Percentiles rank a stretch among this genome's conserved stretches.
These are phyloP conservation scores for Melanotaenia boesemani DNA, from an alignment of 2,797 vertebrate genomes.

Conservation along the genomic window DNA sequence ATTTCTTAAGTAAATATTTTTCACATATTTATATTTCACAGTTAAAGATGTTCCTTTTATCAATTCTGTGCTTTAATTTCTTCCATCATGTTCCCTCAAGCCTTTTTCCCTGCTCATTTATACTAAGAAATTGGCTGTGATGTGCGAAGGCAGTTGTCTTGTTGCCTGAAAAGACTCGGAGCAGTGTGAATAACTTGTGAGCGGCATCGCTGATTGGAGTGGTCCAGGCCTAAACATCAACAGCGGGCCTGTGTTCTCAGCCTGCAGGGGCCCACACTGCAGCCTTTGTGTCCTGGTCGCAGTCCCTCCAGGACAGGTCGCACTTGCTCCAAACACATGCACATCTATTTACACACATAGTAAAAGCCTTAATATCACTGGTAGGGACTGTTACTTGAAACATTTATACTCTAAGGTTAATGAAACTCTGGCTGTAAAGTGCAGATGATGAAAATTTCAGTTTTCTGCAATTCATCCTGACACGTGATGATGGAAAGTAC, in stretches of 20 bases:
- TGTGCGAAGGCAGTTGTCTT: constrained; percentile 41
- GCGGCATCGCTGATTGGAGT: constrained; percentile 37
- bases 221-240: constrained; percentile 61
- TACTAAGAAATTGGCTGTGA: constrained; percentile 11
- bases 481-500: constrained; percentile 16
- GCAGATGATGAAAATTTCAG: constrained; percentile 17
- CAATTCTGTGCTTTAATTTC: constrained; percentile 13
- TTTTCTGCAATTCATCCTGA: constrained; percentile 26
- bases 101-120: constrained; percentile 3
- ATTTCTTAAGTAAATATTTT: background rate
- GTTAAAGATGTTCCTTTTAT: constrained; percentile 16
- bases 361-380: constrained; percentile 10
- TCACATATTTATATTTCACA: constrained; percentile 8
- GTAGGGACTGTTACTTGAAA: constrained; percentile 25
- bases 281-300: constrained; percentile 69
- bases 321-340: constrained; percentile 61
- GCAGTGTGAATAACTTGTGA: constrained; percentile 39
- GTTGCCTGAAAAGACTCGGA: constrained; percentile 43
- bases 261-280: constrained; percentile 64
- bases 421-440: constrained; percentile 7
- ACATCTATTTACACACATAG: constrained; percentile 48
- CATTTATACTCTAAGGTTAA: constrained; percentile 13
- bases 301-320: constrained; percentile 57
- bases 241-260: constrained; percentile 73
- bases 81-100: constrained; percentile 12